A percentile compares a stretch with the other conserved stretches of the same genome.
Conservation (phyloP, 2,888 invertebrate genomes). For the Archips crataeganus region DNA sequence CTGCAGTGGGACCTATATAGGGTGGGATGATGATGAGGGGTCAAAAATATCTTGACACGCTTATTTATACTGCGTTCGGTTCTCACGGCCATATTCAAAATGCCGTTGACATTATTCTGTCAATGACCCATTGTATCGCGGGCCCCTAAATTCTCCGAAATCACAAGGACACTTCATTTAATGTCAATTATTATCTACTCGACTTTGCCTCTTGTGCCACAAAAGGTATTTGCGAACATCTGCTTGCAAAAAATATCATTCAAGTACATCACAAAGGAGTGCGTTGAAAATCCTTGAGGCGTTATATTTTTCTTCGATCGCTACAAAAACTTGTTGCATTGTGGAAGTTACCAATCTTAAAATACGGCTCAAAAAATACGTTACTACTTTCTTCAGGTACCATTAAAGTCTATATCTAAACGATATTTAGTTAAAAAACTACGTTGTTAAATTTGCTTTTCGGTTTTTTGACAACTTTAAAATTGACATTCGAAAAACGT, state of each 20-base stretch:
- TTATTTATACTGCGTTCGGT: not conserved
- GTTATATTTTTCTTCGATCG: conserved; percentile 69
- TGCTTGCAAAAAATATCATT: conserved; percentile 50
- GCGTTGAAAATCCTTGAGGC: conserved; percentile 61
- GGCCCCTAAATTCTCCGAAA: conserved; percentile 41
- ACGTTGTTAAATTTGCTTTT: not conserved
- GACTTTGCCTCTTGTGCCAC: conserved; percentile 63
- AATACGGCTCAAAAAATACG: not conserved
- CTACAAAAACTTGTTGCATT: conserved; percentile 37
- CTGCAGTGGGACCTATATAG: too few relatives aligned
- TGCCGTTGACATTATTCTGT: not conserved
- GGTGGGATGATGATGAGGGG: too few relatives aligned
- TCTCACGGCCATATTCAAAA: not conserved
- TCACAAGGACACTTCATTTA: conserved; percentile 71
- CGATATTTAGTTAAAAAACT: not conserved
- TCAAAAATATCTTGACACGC: too few relatives aligned
- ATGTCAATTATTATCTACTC: conserved; percentile 75
- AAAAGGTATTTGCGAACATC: conserved; percentile 70
- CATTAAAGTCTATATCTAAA: not conserved
- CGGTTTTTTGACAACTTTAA: conserved; percentile 18
- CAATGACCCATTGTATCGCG: not conserved
- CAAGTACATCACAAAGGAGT: conserved; percentile 53
- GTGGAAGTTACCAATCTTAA: conserved; percentile 11
- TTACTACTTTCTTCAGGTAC: not conserved
- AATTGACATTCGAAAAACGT: not conserved